Percentiles rank a stretch among this genome's conserved stretches.
These are phyloP conservation scores for Aporophyla nigra DNA, from an alignment of 2,888 invertebrate species.

Conservation along the genomic window DNA sequence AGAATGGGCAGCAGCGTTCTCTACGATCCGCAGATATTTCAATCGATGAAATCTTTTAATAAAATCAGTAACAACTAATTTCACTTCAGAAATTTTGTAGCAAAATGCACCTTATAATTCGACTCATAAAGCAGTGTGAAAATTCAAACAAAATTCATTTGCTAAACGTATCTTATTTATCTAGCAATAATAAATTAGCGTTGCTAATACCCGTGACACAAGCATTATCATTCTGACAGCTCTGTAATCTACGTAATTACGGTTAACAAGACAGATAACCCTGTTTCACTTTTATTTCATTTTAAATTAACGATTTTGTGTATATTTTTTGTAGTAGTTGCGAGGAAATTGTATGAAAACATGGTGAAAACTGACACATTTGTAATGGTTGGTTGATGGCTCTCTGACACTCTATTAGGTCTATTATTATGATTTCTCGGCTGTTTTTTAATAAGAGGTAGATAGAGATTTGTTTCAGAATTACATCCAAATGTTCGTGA, in stretches of 20 bases:
- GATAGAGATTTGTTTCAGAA: neutral
- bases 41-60: too few relatives aligned
- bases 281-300: slow-evolving; percentile 20
- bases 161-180: slow-evolving; percentile 24
- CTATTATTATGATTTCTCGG: neutral
- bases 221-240: slow-evolving; percentile 48
- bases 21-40: too few relatives aligned
- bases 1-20: too few relatives aligned
- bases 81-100: neutral
- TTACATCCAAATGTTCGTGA: too few relatives aligned
- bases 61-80: neutral
- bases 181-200: slow-evolving; percentile 41
- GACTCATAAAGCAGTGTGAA: neutral
- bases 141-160: slow-evolving; percentile 20
- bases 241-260: slow-evolving; percentile 46
- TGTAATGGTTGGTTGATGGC: too few relatives aligned
- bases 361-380: neutral
- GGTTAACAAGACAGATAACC: slow-evolving; percentile 38
- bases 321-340: neutral
- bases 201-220: slow-evolving; percentile 33
- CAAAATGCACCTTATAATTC: slow-evolving; percentile 5
- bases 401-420: neutral
- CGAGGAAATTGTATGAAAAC: neutral
- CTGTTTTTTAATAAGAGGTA: neutral
- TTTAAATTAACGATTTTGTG: slow-evolving; percentile 1